phyloP scores from a whole-genome alignment of 2,113 vertebrate genomes.

The Dicrurus megarhynchus region DNA sequence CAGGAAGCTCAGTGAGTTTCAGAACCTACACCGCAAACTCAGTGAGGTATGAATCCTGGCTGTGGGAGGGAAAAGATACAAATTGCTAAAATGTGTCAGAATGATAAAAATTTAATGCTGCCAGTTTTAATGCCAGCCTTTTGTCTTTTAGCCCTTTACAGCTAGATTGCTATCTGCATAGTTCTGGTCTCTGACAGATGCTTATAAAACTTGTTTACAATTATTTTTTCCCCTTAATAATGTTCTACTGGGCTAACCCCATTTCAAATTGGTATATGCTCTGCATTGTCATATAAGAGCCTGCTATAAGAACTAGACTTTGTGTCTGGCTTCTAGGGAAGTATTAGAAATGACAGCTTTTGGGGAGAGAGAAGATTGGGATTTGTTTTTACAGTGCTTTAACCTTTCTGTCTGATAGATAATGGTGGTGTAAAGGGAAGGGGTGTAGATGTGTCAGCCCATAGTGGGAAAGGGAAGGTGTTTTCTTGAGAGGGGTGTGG shows the following conservation, averaged over 20 bases:
- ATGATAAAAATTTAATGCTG: neutral
- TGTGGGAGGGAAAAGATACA: neutral
- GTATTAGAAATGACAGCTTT: neutral
- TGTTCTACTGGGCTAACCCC: neutral
- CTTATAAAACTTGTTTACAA: neutral
- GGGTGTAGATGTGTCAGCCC: neutral
- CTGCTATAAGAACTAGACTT: neutral
- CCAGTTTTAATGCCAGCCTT: neutral
- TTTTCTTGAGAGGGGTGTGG: neutral
- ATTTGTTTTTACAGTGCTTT: neutral
- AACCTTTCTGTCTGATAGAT: neutral
- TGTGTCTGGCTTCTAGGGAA: neutral
- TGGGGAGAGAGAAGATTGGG: neutral
- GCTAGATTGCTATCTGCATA: neutral
- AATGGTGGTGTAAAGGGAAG: neutral
- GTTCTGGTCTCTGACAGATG: neutral
- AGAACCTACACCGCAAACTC: constrained; percentile 93
- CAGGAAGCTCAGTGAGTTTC: constrained; percentile 94
- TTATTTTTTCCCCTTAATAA: neutral
- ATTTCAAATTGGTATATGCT: neutral
- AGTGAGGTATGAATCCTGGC: constrained; percentile 82
- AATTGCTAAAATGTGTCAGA: neutral
- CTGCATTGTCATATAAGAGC: neutral
- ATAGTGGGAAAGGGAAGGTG: neutral
- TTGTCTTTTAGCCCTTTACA: neutral